phyloP scores from a whole-genome alignment of 2,797 vertebrate genomes.

The Tragopan temminckii region DNA sequence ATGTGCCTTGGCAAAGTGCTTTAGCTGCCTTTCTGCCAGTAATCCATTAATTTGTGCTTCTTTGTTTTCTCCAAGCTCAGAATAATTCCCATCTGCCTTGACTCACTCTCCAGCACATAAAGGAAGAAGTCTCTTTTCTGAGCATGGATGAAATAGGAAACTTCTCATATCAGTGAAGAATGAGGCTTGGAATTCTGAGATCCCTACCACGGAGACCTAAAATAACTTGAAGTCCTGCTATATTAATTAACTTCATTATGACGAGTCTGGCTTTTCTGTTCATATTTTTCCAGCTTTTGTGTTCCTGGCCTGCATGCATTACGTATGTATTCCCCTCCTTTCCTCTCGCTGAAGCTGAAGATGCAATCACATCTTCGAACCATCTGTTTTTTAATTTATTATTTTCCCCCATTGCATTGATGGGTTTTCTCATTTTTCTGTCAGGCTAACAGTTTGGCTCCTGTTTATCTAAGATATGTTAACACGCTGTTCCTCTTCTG shows the following conservation, averaged over 20 bases:
- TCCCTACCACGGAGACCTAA: conserved; percentile 55
- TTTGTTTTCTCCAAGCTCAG: conserved; percentile 74
- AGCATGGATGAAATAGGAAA: conserved; percentile 20
- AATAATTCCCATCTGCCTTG: conserved; percentile 75
- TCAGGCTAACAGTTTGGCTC: conserved; percentile 61
- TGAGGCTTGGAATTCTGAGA: conserved; percentile 40
- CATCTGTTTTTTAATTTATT: conserved; percentile 72
- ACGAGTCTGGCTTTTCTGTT: conserved; percentile 49
- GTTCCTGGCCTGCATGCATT: conserved; percentile 44
- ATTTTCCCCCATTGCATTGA: conserved; percentile 28
- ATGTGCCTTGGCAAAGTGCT: conserved; percentile 57
- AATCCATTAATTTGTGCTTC: conserved; percentile 74
- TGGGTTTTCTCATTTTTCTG: conserved; percentile 8
- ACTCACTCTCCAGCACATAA: conserved; percentile 48
- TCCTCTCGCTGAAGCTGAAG: conserved; percentile 63
- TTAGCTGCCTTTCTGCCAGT: conserved; percentile 62
- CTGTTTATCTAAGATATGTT: conserved; percentile 70
- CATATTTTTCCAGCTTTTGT: conserved; percentile 68
- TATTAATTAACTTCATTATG: conserved; percentile 76
- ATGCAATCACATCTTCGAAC: conserved; percentile 60
- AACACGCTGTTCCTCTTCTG: conserved; percentile 63
- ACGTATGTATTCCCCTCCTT: conserved; percentile 15
- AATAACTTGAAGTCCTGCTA: conserved; percentile 67
- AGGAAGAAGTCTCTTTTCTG: conserved; percentile 56
- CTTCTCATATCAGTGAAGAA: conserved; percentile 37